Percentiles rank a stretch among this genome's conserved stretches.
phyloP scores from a whole-genome alignment of 2,113 vertebrate species.

The Pollimyrus isidori region DNA sequence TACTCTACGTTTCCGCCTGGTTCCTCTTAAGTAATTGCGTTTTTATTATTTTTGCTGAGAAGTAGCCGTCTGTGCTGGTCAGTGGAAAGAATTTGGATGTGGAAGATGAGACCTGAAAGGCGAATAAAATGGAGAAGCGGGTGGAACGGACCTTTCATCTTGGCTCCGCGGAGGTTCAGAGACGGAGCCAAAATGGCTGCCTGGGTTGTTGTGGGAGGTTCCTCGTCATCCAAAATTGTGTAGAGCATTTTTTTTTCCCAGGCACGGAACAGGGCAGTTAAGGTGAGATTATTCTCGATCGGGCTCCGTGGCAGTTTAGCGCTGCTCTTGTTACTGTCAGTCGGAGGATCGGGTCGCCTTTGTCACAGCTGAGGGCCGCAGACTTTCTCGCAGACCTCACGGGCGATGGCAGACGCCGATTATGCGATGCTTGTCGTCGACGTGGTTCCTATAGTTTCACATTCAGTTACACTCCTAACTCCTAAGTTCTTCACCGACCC shows the following conservation, averaged over 20 bases:
- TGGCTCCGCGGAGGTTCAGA: neutral
- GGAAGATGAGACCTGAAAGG: neutral
- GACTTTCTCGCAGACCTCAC: neutral
- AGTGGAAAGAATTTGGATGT: constrained; percentile 4
- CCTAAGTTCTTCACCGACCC: neutral
- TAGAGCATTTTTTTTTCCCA: neutral
- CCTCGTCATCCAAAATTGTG: neutral
- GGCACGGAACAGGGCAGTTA: constrained; percentile 25
- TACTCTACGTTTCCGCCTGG: constrained; percentile 17
- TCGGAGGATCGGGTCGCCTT: constrained; percentile 52
- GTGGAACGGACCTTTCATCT: neutral
- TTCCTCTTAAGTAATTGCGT: constrained; percentile 8
- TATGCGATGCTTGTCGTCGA: neutral
- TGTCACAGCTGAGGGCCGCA: constrained; percentile 24
- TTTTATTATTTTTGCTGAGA: constrained; percentile 9
- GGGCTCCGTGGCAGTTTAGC: constrained; percentile 38
- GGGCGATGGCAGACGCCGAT: neutral
- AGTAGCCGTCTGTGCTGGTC: neutral
- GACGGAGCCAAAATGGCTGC: constrained; percentile 1
- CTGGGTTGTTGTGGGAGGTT: neutral
- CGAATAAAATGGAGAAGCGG: neutral
- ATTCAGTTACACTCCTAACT: neutral
- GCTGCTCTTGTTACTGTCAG: constrained; percentile 39
- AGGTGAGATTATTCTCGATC: constrained; percentile 49
- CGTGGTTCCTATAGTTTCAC: neutral